Base-by-base conservation (phyloP, 2,888 invertebrate genomes). In the Troilus luridus region DNA sequence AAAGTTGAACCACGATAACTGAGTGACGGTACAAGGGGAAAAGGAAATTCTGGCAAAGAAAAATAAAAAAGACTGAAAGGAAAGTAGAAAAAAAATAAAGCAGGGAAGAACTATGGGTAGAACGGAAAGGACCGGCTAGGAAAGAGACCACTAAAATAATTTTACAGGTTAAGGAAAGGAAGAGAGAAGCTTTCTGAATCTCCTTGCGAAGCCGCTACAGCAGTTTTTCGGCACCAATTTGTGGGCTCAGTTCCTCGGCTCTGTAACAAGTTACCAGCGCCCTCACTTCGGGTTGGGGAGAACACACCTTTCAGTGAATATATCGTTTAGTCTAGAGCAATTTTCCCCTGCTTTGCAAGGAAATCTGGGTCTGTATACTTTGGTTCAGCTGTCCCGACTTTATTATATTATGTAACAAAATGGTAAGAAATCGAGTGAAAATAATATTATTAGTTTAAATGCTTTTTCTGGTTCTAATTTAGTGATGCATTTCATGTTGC, bases 201-300 rank as follows among this genome's bases (percentile, higher is more conserved):
- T 81, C 54, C 81, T 54, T 81, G 54, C 81, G 54, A 81, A 81
- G 81, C 54, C 81, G 81, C 81, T 81, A 81, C 81, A 81, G 54
- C 54, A 81, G 77, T 81, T 81, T 56, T 81, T 81, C 81, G 81
- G 81, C 81, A 19, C 54, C 19, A 81, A 81, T 81, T 81, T 81
- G 81, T 81, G 54, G 81, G 11, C 81, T 21, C 21, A 54, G 81
- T 81, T 81, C 81, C 21, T 54, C 12, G 21, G 81, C 54, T 81
- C n/a, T 81, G 21, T n/a, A 54, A 81, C 81, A 81, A 56, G 54
- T 54, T 81, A 54, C 81, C 10, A 56, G 54, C 54, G 54, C 21
- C 10, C 54, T 54, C 5, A 81, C 19, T 9, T 54, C 9, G 9
- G 54, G 21, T 8, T 14, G 21, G 12, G 81, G 19, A 56, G 54